Evolutionary conservation across 2,797 vertebrate genomes (phyloP), one percentile per base, ranked within the genome.

Genomic region (Sebastes oblongus): DNA sequence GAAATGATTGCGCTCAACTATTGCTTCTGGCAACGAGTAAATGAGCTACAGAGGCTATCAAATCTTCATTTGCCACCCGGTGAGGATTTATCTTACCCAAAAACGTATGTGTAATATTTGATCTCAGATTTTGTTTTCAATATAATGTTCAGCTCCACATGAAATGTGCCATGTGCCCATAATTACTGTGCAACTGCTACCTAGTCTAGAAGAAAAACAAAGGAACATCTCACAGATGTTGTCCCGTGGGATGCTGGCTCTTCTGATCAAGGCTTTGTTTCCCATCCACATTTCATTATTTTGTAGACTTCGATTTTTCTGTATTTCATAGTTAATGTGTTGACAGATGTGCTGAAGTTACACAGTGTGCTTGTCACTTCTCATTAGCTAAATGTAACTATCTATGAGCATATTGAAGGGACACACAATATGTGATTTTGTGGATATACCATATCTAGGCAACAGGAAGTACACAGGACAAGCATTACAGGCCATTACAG

Each of bases 111-210:
- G 36, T 34, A 27, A 27, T 74, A 78, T 83, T 82, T 86, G 77
- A 91, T 83, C 78, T 84, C 30, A 29, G 25, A 83, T 86, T 81
- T 73, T 76, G 66, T 91, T 92, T 86, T 75, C 46, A 72, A 86
- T 74, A 65, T 88, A 85, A 85, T 77, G 67, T 81, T 90, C 46
- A 72, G 60, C 78, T 80, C 75, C 60, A 50, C 8, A 20, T 83
- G 81, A 83, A 89, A 78, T 73, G 61, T 77, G 80, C 34, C 22
- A 78, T 56, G 66, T 82, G 87, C n/a, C 42, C 56, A 58, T 92
- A 88, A 91, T 90, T 88, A 87, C 69, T 72, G 70, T 66, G 58
- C 32, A 62, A 88, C 54, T 66, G 56, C 55, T 66, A 80, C 66
- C 61, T 80, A 58, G 77, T 75, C n/a, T 46, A 5, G 39, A 70